Base-by-base conservation (phyloP, 2,113 vertebrate species). In the Nanorana parkeri region DNA sequence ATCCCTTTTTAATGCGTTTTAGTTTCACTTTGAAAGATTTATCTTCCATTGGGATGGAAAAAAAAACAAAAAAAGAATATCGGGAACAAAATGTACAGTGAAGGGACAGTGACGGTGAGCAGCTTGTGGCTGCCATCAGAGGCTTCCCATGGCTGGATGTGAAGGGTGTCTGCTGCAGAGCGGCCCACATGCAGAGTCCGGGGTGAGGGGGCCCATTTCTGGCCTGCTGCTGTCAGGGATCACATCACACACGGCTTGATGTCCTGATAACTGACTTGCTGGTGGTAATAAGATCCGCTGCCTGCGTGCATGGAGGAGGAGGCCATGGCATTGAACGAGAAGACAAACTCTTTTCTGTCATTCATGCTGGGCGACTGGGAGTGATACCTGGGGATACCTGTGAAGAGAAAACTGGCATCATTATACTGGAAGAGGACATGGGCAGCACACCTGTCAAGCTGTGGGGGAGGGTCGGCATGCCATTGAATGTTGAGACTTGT, bases 181-280 rank as follows among this genome's bases (percentile, higher is more conserved):
- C 77, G 41, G 24, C 63, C 61, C 24, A 78, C 17, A 32, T 78
- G 61, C 77, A 65, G 75, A 79, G 83, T 74, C 84, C 78, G 65
- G 69, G 55, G 41, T 71, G 68, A 24, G 26, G 52, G 52, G 10
- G 75, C 80, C 77, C 1, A 17, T 85, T 47, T 0, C 29, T 17
- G 47, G n/a, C 66, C 51, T 56, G 13, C 63, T 36, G 41, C 41
- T 47, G 41, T 2, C 32, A 28, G 8, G 58, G 87, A 88, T 99
- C 96, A 99, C 97, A 99, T 98, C 74, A 99, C 97, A 80, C 97
- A 99, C 0, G 97, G 97, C 88, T 99, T 99, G 94, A 99, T 99
- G 93, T 99, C 97, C 91, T 99, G 97, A 93, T 99, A 99, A 88
- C 96, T 95, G 89, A 99, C 96, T 91, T 99, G 97, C 77, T 99